phyloP scores from a whole-genome alignment of 1,140 invertebrate species.

The Neodiprion fabricii region DNA sequence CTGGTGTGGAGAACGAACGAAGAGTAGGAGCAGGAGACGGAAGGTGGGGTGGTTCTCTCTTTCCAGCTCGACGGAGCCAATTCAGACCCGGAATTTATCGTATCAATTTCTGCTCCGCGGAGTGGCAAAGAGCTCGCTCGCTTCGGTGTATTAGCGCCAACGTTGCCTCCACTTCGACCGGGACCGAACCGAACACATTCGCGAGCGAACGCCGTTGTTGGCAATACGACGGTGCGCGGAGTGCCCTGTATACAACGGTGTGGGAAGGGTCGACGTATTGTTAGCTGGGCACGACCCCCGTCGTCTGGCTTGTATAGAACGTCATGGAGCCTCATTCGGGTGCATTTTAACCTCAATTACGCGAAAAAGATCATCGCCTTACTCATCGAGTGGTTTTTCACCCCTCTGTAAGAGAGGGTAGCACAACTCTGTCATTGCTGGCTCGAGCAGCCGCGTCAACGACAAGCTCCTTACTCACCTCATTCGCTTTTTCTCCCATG shows the following conservation, averaged over 20 bases:
- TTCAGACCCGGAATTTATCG: constrained; percentile 72
- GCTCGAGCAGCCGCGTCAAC: no score
- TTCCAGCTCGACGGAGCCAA: constrained; percentile 68
- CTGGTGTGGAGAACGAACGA: not conserved
- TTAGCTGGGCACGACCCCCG: constrained; percentile 43
- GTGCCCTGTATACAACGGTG: constrained; percentile 11
- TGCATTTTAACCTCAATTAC: constrained; percentile 44
- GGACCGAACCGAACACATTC: constrained; percentile 8
- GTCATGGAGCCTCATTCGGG: constrained; percentile 44
- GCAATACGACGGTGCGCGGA: not conserved
- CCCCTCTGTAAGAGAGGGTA: not conserved
- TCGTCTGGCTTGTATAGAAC: constrained; percentile 35
- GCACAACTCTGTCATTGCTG: no score
- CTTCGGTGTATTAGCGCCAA: constrained; percentile 61
- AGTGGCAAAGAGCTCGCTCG: constrained; percentile 66
- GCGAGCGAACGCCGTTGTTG: constrained; percentile 4
- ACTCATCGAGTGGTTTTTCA: constrained; percentile 26
- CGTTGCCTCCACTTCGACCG: constrained; percentile 35
- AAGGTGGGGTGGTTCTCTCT: constrained; percentile 43
- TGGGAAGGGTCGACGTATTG: constrained; percentile 31
- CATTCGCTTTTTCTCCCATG: constrained; percentile 21
- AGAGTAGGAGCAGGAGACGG: not conserved
- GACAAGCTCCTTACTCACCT: no score
- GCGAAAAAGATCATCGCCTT: constrained; percentile 24
- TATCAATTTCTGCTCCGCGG: constrained; percentile 71